These are phyloP conservation scores for Hypomecis punctinalis DNA, from an alignment of 2,888 invertebrate genomes.

Conservation along the genomic window DNA sequence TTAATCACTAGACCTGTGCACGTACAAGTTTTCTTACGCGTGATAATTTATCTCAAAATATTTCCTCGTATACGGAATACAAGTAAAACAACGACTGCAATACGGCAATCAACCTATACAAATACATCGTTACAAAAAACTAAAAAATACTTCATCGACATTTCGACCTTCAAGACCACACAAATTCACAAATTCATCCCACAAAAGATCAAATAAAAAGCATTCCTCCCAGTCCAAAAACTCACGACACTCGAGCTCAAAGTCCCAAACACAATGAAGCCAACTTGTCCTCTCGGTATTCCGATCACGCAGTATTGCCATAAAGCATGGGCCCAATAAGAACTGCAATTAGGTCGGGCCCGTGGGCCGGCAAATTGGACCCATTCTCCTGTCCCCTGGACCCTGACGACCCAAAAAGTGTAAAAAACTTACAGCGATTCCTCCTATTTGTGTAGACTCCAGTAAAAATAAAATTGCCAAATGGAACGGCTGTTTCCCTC, in stretches of 20 bases:
- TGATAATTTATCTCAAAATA: no score
- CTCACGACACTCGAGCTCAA: slow-evolving; percentile 7
- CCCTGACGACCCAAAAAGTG: slow-evolving; percentile 32
- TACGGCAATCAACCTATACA: no score
- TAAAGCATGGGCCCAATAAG: slow-evolving; percentile 56
- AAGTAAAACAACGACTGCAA: no score
- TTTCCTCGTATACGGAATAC: no score
- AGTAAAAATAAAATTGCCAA: slow-evolving; percentile 6
- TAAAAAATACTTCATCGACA: not conserved
- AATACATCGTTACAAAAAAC: no score
- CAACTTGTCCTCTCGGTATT: slow-evolving; percentile 42
- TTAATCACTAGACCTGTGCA: no score
- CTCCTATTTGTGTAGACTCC: slow-evolving; percentile 14
- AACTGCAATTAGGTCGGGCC: slow-evolving; percentile 58
- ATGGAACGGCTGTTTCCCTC: slow-evolving; percentile 7
- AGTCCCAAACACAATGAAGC: slow-evolving; percentile 4
- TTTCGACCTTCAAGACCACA: no score
- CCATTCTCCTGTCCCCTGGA: slow-evolving; percentile 41
- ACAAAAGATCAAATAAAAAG: no score
- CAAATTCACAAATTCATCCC: no score
- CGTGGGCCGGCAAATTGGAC: slow-evolving; percentile 55
- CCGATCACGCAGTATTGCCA: slow-evolving; percentile 54
- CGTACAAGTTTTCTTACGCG: no score
- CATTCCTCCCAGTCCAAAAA: not conserved
- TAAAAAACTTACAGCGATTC: slow-evolving; percentile 26